Percentiles rank a stretch among this genome's conserved stretches.
Evolutionary conservation across 2,113 vertebrate genomes (phyloP).

Genomic region (Tetraodon nigroviridis): DNA sequence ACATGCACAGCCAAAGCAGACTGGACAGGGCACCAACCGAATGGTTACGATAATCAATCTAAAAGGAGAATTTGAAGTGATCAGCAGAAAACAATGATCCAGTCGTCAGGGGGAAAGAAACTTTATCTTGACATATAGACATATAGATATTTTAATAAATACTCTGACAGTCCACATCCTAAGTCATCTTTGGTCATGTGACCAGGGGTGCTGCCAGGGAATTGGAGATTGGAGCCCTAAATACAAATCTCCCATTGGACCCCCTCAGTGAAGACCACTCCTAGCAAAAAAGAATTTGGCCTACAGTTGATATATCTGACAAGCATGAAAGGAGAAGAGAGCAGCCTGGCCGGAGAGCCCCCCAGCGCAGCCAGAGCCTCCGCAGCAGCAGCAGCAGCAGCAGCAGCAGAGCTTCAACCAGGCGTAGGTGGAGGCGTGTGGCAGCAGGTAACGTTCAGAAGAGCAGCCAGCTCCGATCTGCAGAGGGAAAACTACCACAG

Average conservation of each 20-base stretch:
- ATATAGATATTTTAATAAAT: no score
- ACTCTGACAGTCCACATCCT: no score
- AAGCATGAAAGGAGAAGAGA: conserved; percentile 42
- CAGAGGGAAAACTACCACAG: conserved; percentile 24
- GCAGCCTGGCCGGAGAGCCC: conserved; percentile 26
- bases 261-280: no score
- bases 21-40: not conserved
- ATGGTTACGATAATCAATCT: conserved; percentile 24
- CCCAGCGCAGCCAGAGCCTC: conserved; percentile 58
- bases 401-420: conserved; percentile 42
- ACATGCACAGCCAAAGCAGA: conserved; percentile 24
- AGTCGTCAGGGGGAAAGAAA: not conserved
- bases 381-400: conserved; percentile 37
- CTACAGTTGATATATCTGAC: no score
- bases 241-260: no score
- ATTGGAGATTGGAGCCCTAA: no score
- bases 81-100: no score
- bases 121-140: not conserved
- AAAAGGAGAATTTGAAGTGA: conserved; percentile 6
- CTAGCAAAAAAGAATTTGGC: no score
- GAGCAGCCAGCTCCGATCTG: conserved; percentile 36
- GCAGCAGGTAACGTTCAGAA: conserved; percentile 67
- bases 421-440: conserved; percentile 33
- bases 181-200: no score
- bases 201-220: no score